These are phyloP conservation scores for Melipona quadrifasciata DNA, from an alignment of 1,140 invertebrate species.

Conservation along the genomic window DNA sequence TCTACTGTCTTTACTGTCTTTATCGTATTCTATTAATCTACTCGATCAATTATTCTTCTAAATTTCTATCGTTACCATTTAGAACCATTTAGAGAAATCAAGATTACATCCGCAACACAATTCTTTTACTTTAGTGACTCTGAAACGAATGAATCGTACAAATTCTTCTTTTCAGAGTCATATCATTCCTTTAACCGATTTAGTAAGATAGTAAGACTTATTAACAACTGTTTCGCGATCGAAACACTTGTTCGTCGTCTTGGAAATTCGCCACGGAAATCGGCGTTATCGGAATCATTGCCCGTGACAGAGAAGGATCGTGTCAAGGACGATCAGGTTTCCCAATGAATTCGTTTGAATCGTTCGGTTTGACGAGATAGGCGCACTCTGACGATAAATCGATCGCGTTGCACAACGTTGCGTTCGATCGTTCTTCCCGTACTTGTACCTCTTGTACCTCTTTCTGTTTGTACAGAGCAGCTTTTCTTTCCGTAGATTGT, in stretches of 20 bases:
- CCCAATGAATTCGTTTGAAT: conserved; percentile 56
- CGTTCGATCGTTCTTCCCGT: neutral
- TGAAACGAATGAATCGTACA: neutral
- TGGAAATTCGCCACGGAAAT: conserved; percentile 53
- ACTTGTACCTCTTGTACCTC: neutral
- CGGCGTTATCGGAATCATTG: conserved; percentile 53
- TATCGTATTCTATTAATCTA: neutral
- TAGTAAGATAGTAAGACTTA: neutral
- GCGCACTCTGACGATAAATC: conserved; percentile 44
- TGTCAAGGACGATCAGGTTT: conserved; percentile 61
- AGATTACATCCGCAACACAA: no score
- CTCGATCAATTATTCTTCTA: neutral
- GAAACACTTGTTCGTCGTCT: conserved; percentile 57
- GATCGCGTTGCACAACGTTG: conserved; percentile 50
- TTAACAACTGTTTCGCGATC: conserved; percentile 33
- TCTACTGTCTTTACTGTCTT: conserved; percentile 1
- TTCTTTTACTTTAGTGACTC: neutral
- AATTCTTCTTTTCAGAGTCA: neutral
- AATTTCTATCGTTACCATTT: neutral
- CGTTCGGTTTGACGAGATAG: conserved; percentile 43
- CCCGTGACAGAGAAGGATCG: conserved; percentile 54
- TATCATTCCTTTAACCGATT: conserved; percentile 31
- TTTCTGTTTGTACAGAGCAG: neutral
- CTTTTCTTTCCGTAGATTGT: no score
- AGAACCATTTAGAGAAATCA: neutral